Percentiles rank a stretch among this genome's conserved stretches.
Evolutionary conservation across 2,113 vertebrate species (phyloP).

Genomic region (Sinocyclocheilus rhinocerous): DNA sequence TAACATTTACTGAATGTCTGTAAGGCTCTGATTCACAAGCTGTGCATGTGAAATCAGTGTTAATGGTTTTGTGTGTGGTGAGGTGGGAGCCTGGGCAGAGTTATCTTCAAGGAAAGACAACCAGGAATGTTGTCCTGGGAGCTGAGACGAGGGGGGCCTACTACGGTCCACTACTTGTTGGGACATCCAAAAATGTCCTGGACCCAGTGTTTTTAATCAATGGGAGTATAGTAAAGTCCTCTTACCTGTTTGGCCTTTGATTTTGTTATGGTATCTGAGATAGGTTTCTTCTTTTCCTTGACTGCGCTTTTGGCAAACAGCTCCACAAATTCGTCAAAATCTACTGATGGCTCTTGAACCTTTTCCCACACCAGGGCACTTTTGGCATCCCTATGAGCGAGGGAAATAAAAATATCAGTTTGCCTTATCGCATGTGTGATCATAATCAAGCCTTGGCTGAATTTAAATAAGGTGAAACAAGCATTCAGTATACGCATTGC

Average conservation of each 20-base stretch:
- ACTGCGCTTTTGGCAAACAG: conserved; percentile 94
- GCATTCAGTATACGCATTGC: conserved; percentile 25
- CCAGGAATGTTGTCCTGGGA: background rate
- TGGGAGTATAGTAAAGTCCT: background rate
- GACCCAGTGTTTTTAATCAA: conserved; percentile 14
- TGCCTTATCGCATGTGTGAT: background rate
- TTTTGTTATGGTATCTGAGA: conserved; percentile 96
- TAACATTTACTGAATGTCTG: conserved; percentile 34
- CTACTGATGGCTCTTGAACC: conserved; percentile 89
- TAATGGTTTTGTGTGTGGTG: conserved; percentile 31
- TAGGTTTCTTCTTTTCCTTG: conserved; percentile 96
- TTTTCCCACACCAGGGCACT: conserved; percentile 91
- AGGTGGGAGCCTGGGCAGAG: background rate
- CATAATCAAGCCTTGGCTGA: background rate
- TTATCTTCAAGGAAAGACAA: background rate
- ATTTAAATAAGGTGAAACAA: conserved; percentile 10
- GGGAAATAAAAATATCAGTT: conserved; percentile 17
- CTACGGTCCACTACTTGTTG: background rate
- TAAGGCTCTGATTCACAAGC: conserved; percentile 36
- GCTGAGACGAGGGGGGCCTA: background rate
- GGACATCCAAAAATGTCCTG: too few species aligned
- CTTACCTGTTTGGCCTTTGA: conserved; percentile 94
- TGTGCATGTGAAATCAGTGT: conserved; percentile 34
- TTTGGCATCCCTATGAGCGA: conserved; percentile 76
- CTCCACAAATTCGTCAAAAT: conserved; percentile 94